phyloP scores from a whole-genome alignment of 2,888 invertebrate genomes.

The Bhutanitis thaidina region DNA sequence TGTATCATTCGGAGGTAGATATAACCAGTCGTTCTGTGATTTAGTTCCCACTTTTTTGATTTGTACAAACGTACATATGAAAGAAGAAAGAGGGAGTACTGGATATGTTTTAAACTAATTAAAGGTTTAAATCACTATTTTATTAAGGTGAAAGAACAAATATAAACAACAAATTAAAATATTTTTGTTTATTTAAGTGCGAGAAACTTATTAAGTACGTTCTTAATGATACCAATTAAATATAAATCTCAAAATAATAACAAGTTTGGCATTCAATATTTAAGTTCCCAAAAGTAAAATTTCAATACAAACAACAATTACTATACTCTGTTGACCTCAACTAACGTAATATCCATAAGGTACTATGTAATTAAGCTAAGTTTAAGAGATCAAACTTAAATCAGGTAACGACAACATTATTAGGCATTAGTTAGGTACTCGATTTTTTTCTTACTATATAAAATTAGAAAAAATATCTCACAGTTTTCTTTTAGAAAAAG shows the following conservation, averaged over 20 bases:
- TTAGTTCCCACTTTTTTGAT: too few species aligned
- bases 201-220: constrained; percentile 36
- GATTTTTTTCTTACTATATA: constrained; percentile 26
- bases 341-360: constrained; percentile 50
- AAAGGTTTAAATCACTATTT: too few species aligned
- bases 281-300: constrained; percentile 40
- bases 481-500: constrained; percentile 33
- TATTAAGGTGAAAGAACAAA: not conserved
- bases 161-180: not conserved
- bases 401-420: constrained; percentile 65
- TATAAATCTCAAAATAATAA: constrained; percentile 68
- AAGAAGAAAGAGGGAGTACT: too few species aligned
- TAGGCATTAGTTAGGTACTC: constrained; percentile 31
- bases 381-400: constrained; percentile 71
- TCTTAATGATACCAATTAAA: constrained; percentile 36
- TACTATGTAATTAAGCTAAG: constrained; percentile 56
- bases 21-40: too few species aligned
- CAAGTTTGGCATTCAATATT: constrained; percentile 61
- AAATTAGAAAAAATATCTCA: constrained; percentile 31
- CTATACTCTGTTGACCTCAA: constrained; percentile 33
- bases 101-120: too few species aligned
- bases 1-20: too few species aligned
- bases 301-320: constrained; percentile 47
- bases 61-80: too few species aligned
- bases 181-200: constrained; percentile 32